phyloP scores from a whole-genome alignment of 2,888 invertebrate genomes.

The Chymomyza caudatula region DNA sequence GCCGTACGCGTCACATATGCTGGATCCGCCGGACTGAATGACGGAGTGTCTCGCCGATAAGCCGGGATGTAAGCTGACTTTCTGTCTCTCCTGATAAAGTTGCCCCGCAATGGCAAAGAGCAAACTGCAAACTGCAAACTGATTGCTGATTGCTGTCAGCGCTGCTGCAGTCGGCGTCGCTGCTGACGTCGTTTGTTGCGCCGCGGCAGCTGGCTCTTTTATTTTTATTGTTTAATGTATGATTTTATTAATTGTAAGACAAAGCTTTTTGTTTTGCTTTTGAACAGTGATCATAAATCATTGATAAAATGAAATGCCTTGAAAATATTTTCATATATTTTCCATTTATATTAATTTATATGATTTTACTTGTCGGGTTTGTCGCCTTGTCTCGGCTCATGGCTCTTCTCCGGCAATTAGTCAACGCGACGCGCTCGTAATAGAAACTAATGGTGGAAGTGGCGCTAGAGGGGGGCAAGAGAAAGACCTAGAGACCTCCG shows the following conservation, averaged over 20 bases:
- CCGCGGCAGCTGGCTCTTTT: not conserved
- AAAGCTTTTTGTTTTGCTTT: not conserved
- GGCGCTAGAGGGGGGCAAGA: not conserved
- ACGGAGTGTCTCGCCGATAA: not conserved
- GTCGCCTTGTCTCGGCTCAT: conserved; percentile 32
- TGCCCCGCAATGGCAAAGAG: conserved; percentile 4
- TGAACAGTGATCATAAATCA: conserved; percentile 43
- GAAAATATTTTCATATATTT: conserved; percentile 39
- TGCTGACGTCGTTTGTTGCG: not conserved
- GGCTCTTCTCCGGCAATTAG: conserved; percentile 46
- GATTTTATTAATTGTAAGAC: not conserved
- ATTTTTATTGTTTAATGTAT: conserved; percentile 3
- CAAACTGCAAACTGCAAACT: conserved; percentile 58
- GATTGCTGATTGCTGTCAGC: conserved; percentile 42
- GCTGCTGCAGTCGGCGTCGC: conserved; percentile 21
- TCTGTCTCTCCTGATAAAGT: conserved; percentile 26
- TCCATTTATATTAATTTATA: conserved; percentile 34
- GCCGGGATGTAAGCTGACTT: not conserved
- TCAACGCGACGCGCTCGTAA: conserved; percentile 34
- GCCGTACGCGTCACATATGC: conserved; percentile 24
- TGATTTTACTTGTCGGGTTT: conserved; percentile 25
- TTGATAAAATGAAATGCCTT: conserved; percentile 42
- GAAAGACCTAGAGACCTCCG: not conserved
- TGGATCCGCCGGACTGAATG: conserved; percentile 24
- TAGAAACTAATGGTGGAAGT: conserved; percentile 45